phyloP scores from a whole-genome alignment of 2,888 invertebrate species.

The Dolichomitus sp. region DNA sequence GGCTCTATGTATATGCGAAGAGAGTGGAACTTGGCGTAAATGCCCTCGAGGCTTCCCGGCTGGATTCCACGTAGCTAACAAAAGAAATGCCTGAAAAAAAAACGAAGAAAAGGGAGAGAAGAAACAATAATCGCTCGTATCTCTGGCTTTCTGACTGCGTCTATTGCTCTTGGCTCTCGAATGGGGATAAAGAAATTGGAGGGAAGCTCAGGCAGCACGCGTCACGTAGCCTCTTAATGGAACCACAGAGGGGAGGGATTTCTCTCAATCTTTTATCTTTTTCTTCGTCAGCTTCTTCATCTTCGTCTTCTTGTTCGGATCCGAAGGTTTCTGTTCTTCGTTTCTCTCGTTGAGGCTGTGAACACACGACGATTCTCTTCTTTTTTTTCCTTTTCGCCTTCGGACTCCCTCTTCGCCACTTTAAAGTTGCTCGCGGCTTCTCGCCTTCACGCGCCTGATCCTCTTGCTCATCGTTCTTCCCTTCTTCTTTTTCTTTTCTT shows the following conservation, averaged over 20 bases:
- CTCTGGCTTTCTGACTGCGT: neutral
- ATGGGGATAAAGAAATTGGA: slow-evolving; percentile 46
- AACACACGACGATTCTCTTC: slow-evolving; percentile 25
- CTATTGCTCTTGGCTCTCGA: slow-evolving; percentile 12
- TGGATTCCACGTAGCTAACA: slow-evolving; percentile 1
- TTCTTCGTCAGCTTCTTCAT: slow-evolving; percentile 1
- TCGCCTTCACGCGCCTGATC: slow-evolving; percentile 31
- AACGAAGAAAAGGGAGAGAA: neutral
- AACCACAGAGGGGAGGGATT: slow-evolving; percentile 25
- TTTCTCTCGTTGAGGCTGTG: slow-evolving; percentile 6
- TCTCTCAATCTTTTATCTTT: slow-evolving; percentile 23
- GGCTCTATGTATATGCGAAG: neutral
- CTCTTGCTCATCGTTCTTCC: slow-evolving; percentile 1
- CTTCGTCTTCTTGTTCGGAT: neutral
- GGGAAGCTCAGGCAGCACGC: slow-evolving; percentile 44
- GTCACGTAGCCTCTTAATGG: slow-evolving; percentile 51
- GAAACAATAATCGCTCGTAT: slow-evolving; percentile 22
- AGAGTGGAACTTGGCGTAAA: slow-evolving; percentile 29
- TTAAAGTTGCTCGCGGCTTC: slow-evolving; percentile 24
- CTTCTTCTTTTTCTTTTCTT: neutral
- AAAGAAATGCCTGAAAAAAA: neutral
- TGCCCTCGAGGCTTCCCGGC: slow-evolving; percentile 13
- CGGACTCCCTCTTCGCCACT: slow-evolving; percentile 35
- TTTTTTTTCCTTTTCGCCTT: neutral
- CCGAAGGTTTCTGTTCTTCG: slow-evolving; percentile 5